Conservation (phyloP, 30 jellyfish, hydroid and myxozoan species). For the Hydractinia echinata region DNA sequence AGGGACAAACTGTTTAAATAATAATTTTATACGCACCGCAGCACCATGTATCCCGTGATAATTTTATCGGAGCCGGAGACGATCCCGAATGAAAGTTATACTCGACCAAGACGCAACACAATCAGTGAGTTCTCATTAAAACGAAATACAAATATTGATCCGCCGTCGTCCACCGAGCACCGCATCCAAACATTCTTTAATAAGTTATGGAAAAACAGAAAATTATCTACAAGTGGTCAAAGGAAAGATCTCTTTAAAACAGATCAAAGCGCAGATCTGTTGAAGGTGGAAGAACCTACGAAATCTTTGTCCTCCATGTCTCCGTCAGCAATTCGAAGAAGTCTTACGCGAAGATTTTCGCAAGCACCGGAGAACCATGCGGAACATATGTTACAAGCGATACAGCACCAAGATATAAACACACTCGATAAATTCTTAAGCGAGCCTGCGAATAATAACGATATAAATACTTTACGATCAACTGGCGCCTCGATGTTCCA, state of each 20-base stretch:
- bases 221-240: neutral
- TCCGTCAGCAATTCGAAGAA: slow-evolving; percentile 1
- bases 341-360: slow-evolving; percentile 7
- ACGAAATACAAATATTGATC: neutral
- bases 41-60: no score
- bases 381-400: neutral
- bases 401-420: neutral
- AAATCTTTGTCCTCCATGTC: neutral
- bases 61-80: no score
- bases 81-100: no score
- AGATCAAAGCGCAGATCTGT: no score
- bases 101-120: slow-evolving; percentile 12
- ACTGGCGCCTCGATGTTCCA: slow-evolving; percentile 27
- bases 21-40: no score
- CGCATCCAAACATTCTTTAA: neutral
- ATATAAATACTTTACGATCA: slow-evolving; percentile 16
- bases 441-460: slow-evolving; percentile 17
- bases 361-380: neutral
- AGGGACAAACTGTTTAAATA: no score
- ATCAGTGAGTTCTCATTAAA: neutral
- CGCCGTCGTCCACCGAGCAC: neutral
- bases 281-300: neutral
- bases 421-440: neutral
- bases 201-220: slow-evolving; percentile 4
- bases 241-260: neutral